phyloP scores from a whole-genome alignment of 2,888 invertebrate genomes.

The Eristalis arbustorum region DNA sequence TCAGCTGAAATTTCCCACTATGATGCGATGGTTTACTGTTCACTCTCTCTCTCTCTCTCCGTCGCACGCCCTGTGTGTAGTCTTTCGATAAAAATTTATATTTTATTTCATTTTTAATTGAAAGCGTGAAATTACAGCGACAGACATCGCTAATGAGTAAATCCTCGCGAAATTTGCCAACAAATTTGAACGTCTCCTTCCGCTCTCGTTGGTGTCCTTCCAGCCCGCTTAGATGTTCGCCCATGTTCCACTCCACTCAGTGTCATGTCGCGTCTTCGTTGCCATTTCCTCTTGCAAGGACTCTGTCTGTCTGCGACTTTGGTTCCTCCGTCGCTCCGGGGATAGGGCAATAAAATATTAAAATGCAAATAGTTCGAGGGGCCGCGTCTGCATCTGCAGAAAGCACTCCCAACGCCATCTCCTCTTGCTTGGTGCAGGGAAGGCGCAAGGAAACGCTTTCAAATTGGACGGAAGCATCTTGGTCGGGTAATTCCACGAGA shows the following conservation, averaged over 20 bases:
- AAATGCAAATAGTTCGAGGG: conserved; percentile 59
- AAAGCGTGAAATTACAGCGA: conserved; percentile 67
- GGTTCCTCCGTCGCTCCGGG: conserved; percentile 11
- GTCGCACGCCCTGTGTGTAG: conserved; percentile 1
- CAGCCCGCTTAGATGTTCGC: background rate
- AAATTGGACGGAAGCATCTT: conserved; percentile 41
- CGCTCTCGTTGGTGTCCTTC: background rate
- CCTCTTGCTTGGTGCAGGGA: background rate
- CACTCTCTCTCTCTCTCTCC: background rate
- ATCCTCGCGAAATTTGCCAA: conserved; percentile 56
- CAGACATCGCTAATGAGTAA: conserved; percentile 69
- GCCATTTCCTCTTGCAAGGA: background rate
- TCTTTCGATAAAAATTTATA: conserved; percentile 53
- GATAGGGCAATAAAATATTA: conserved; percentile 51
- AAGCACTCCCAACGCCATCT: background rate
- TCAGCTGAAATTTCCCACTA: background rate
- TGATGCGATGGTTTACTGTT: background rate
- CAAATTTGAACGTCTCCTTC: conserved; percentile 49
- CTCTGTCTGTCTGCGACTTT: conserved; percentile 22
- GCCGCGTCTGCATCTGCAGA: conserved; percentile 5
- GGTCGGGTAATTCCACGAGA: conserved; percentile 50
- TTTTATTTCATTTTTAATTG: conserved; percentile 67
- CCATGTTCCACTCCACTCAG: background rate
- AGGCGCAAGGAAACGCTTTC: background rate
- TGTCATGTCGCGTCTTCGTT: background rate